Evolutionary conservation across 2,888 invertebrate species (phyloP).

Genomic region (Pyrochroa serraticornis): DNA sequence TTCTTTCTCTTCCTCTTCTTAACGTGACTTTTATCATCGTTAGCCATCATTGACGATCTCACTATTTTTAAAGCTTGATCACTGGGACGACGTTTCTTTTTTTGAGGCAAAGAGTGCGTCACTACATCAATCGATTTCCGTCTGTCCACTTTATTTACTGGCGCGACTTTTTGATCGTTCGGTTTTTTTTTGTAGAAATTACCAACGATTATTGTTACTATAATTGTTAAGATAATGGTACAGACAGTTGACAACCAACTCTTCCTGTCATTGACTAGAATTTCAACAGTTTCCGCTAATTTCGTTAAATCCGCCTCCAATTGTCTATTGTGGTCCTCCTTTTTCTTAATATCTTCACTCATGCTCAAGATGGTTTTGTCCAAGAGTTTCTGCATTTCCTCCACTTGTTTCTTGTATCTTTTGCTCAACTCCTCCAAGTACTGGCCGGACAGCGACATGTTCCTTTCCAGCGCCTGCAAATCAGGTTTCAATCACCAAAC

Average conservation of each 20-base stretch:
- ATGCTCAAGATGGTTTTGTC: slow-evolving; percentile 78
- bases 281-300: slow-evolving; percentile 66
- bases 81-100: slow-evolving; percentile 73
- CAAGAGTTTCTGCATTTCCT: slow-evolving; percentile 88
- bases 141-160: slow-evolving; percentile 53
- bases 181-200: slow-evolving; percentile 53
- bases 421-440: slow-evolving; percentile 96
- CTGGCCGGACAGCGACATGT: slow-evolving; percentile 95
- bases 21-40: slow-evolving; percentile 30
- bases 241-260: slow-evolving; percentile 68
- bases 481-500: too few relatives aligned
- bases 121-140: slow-evolving; percentile 72
- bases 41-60: slow-evolving; percentile 33
- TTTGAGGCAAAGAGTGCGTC: slow-evolving; percentile 62
- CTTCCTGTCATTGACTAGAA: slow-evolving; percentile 67
- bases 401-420: slow-evolving; percentile 94
- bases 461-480: slow-evolving; percentile 84
- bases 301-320: slow-evolving; percentile 67
- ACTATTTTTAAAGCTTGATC: slow-evolving; percentile 71
- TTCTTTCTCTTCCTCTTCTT: slow-evolving; percentile 34
- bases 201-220: slow-evolving; percentile 59
- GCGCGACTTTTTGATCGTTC: slow-evolving; percentile 51
- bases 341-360: slow-evolving; percentile 75
- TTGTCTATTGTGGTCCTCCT: slow-evolving; percentile 72
- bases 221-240: slow-evolving; percentile 61